Conservation (phyloP, 2,113 vertebrate species). For the Rhipidura dahli region DNA sequence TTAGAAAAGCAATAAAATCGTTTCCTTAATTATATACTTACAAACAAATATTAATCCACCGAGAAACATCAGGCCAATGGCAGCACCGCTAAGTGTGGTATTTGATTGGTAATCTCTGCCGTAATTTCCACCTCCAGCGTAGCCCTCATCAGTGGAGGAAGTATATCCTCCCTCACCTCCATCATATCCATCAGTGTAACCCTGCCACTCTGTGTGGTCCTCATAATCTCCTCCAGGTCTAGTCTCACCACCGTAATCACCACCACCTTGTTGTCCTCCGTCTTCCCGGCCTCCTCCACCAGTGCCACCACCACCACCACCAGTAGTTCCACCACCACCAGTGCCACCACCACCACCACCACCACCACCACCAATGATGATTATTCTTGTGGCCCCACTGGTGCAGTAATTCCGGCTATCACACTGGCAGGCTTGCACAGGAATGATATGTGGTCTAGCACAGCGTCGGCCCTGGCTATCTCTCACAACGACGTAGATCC, state of each 20-base stretch:
- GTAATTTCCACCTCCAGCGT: accelerated
- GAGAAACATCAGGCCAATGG: conserved; percentile 73
- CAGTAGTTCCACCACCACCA: too few species aligned
- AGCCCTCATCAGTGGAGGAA: accelerated
- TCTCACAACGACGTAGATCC: background rate
- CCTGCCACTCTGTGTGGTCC: background rate
- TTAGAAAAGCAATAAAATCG: background rate
- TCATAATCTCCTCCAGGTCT: background rate
- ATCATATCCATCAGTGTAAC: background rate
- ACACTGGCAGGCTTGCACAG: conserved; percentile 64
- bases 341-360: accelerated
- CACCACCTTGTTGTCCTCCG: background rate
- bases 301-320: background rate
- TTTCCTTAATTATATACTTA: conserved; percentile 68
- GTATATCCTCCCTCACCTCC: accelerated
- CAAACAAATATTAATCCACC: conserved; percentile 76
- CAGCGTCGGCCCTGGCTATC: conserved; percentile 55
- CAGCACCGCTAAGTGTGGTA: conserved; percentile 64
- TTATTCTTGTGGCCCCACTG: conserved; percentile 13
- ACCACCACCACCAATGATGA: background rate
- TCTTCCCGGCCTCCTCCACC: background rate
- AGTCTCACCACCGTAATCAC: background rate
- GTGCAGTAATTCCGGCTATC: conserved; percentile 41
- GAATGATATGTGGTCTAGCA: conserved; percentile 22
- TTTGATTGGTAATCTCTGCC: accelerated